Base-by-base conservation (phyloP, 2,888 invertebrate species). In the Drosophila fungiperda region DNA sequence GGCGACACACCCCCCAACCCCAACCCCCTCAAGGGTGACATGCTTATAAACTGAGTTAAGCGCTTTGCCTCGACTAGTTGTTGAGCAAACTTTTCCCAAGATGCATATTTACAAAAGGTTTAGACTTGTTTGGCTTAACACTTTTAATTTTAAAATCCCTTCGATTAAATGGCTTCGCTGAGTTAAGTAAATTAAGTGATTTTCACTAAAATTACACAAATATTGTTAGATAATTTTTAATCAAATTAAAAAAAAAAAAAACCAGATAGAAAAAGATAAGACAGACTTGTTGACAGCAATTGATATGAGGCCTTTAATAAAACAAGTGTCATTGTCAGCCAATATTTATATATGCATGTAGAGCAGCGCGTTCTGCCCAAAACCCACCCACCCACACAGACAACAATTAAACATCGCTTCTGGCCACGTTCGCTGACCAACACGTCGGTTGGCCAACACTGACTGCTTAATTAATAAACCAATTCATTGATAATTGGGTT, bases 391-490 rank as follows among this genome's bases (percentile, higher is more conserved):
- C 6, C 11, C 38, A 6, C 5, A 17, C 15, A 17, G 11, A 15
- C 26, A 26, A 50, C 45, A 32, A 11, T 45, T 20, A 33, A 53
- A 15, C 40, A 23, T 23, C 32, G 35, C 20, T 42, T 15, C 15
- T 49, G 60, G 42, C 68, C 69, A 54, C 49, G 2, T n/a, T 23
- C 7, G 29, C 40, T 23, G 35, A 17, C 69, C 48, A 40, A 26
- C 55, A 8, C 45, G 33, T 63, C 57, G 38, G 45, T 54, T 68
- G 55, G 29, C 68, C 49, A 68, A 49, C 33, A 23, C 54, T 55
- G 48, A n/a, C 45, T 68, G 45, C 52, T 64, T 64, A 71, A 80
- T 83, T 77, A 76, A 69, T 63, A 66, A 61, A 66, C 23, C 8
- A 38, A 48, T 20, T 57, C 33, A 15, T 20, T 7, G 49, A 23